These are phyloP conservation scores for Cygnus atratus DNA, from an alignment of 2,113 vertebrate genomes.

Conservation along the genomic window DNA sequence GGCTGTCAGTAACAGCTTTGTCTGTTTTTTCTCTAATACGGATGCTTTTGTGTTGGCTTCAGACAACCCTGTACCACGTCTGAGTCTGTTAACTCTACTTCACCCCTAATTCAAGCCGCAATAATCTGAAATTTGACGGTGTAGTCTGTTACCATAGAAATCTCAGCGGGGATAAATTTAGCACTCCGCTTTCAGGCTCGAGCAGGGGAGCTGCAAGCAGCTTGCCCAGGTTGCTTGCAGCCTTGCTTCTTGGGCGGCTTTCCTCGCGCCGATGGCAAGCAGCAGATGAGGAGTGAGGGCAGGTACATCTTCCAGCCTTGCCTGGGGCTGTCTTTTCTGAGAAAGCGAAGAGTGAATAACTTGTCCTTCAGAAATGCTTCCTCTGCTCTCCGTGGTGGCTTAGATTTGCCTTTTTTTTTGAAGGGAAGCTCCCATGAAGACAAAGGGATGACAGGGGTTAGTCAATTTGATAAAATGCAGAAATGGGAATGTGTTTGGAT, in stretches of 20 bases:
- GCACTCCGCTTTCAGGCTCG: rapidly evolving
- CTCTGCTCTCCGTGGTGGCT: neutral
- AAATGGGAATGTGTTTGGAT: rapidly evolving
- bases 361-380: neutral
- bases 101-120: neutral
- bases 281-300: neutral
- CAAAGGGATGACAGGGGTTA: neutral
- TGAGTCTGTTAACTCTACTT: rapidly evolving
- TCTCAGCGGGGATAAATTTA: rapidly evolving
- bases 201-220: neutral
- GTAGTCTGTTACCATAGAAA: neutral
- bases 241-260: neutral
- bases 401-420: neutral
- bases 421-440: neutral
- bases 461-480: rapidly evolving
- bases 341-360: neutral
- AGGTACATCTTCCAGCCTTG: neutral
- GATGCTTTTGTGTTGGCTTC: neutral
- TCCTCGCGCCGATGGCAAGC: neutral
- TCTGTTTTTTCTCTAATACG: neutral
- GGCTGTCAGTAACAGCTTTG: neutral
- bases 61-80: rapidly evolving
- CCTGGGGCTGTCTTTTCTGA: neutral
- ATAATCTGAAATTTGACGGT: rapidly evolving
- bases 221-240: neutral